Conservation (phyloP, 2,797 vertebrate genomes). For the Pangasius mekongensis region DNA sequence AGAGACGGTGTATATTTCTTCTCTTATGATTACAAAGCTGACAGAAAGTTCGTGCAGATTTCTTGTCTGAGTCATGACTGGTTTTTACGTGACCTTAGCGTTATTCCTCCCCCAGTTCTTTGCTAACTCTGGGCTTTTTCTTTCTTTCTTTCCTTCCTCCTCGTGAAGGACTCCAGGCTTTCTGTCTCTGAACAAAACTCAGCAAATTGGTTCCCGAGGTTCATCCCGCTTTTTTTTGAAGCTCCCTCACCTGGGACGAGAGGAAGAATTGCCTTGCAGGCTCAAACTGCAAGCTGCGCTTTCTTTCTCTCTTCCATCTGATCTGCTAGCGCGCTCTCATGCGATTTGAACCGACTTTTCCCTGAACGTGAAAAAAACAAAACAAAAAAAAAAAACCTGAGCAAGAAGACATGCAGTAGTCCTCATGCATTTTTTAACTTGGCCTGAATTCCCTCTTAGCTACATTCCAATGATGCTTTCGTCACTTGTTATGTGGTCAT, state of each 20-base stretch:
- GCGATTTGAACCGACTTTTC: slow-evolving; percentile 70
- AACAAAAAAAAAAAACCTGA: slow-evolving; percentile 67
- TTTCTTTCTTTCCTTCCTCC: slow-evolving; percentile 9
- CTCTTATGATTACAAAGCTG: neutral
- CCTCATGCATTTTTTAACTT: slow-evolving; percentile 86
- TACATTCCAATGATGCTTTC: slow-evolving; percentile 64
- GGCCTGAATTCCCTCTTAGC: slow-evolving; percentile 23
- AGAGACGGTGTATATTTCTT: neutral
- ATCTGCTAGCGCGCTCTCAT: slow-evolving; percentile 66
- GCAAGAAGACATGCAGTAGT: slow-evolving; percentile 74
- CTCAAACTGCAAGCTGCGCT: slow-evolving; percentile 79
- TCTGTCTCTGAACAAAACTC: slow-evolving; percentile 84
- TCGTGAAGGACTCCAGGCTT: slow-evolving; percentile 66
- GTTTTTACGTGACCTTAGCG: neutral
- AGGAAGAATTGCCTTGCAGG: slow-evolving; percentile 82
- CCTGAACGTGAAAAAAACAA: slow-evolving; percentile 69
- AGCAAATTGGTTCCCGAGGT: slow-evolving; percentile 87
- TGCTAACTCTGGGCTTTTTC: slow-evolving; percentile 17
- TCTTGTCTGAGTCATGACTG: neutral
- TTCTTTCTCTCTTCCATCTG: slow-evolving; percentile 82
- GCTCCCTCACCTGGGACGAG: slow-evolving; percentile 79
- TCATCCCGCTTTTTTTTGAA: slow-evolving; percentile 75
- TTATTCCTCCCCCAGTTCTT: slow-evolving; percentile 1
- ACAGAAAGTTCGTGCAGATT: neutral
- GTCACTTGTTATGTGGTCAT: neutral